A percentile compares a stretch with the other conserved stretches of the same genome.
phyloP scores from a whole-genome alignment of 2,888 invertebrate species.

The Lasioglossum figueresi region DNA sequence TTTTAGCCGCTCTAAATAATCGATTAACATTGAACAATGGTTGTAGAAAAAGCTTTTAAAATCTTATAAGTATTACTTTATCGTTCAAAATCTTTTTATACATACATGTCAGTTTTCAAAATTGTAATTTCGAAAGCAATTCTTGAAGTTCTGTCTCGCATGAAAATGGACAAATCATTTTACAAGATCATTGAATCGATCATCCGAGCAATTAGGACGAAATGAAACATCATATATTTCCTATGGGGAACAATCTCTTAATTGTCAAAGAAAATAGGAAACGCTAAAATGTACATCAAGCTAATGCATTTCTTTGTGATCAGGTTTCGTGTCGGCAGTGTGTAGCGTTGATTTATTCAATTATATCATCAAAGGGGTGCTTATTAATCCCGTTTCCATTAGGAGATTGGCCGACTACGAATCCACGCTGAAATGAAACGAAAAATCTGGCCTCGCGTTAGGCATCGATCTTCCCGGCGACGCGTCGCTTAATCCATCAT shows the following conservation, averaged over 20 bases:
- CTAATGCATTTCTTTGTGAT: conserved; percentile 6
- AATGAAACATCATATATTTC: background rate
- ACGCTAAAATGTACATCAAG: background rate
- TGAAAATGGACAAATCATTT: too few species aligned
- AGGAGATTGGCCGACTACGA: conserved; percentile 16
- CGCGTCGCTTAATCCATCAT: conserved; percentile 28
- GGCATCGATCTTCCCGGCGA: conserved; percentile 22
- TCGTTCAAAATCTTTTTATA: too few species aligned
- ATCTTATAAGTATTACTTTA: too few species aligned
- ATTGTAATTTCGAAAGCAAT: too few species aligned
- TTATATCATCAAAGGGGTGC: conserved; percentile 12
- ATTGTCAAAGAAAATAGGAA: background rate
- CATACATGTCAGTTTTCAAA: too few species aligned
- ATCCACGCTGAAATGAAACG: background rate
- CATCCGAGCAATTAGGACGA: background rate
- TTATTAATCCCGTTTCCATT: conserved; percentile 24
- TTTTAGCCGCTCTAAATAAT: too few species aligned
- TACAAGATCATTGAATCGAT: too few species aligned
- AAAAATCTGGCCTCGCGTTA: conserved; percentile 13
- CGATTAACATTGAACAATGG: too few species aligned
- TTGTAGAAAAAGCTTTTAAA: too few species aligned
- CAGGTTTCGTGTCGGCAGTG: background rate
- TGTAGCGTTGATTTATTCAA: background rate
- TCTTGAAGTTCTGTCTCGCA: too few species aligned
- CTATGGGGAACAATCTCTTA: background rate